Evolutionary conservation across 2,888 invertebrate species (phyloP), one percentile per base, ranked within the genome.

Genomic region (Eristalis tenax): DNA sequence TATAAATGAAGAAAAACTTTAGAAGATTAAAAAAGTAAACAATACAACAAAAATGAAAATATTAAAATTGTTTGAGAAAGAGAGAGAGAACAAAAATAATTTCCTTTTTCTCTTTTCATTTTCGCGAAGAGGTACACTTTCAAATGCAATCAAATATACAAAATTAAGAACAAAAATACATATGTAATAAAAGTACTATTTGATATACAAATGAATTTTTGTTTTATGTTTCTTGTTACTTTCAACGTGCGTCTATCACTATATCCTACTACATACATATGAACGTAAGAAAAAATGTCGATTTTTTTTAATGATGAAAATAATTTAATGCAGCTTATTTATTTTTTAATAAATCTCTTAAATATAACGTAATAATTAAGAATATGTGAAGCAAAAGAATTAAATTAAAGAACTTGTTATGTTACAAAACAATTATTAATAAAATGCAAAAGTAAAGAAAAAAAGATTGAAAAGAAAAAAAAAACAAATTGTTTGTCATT

Each of bases 81-180:
- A 8, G 18, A 64, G 28, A 61, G 71, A 73, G 38, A 18, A 59
- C 8, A 32, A 32, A 43, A 61, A 64, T 18, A 23, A 82, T 82
- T 86, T 87, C 83, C 83, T 83, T 83, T 87, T 87, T 87, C 83
- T 87, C 87, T 87, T 50, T 69, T 73, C 59, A 64, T 83, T 75
- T 75, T 50, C 56, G 22, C 43, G 15, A 13, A 63, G 32, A 23
- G 22, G 66, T 40, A 75, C 32, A 63, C 65, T 83, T 83, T 78
- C 78, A 70, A 66, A 75, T 73, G 83, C 87, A 87, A 83, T 87
- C 87, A 87, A 83, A 79, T 87, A 73, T 66, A 83, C 71, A 78
- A 78, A 18, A 59, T 28, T 26, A 59, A 5, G 1, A 32, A 75
- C 0, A 1, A 32, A 75, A 76, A 64, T 64, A 57, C 35, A 74